These are phyloP conservation scores for Argyresthia albistria DNA, from an alignment of 2,888 invertebrate species.

Conservation along the genomic window DNA sequence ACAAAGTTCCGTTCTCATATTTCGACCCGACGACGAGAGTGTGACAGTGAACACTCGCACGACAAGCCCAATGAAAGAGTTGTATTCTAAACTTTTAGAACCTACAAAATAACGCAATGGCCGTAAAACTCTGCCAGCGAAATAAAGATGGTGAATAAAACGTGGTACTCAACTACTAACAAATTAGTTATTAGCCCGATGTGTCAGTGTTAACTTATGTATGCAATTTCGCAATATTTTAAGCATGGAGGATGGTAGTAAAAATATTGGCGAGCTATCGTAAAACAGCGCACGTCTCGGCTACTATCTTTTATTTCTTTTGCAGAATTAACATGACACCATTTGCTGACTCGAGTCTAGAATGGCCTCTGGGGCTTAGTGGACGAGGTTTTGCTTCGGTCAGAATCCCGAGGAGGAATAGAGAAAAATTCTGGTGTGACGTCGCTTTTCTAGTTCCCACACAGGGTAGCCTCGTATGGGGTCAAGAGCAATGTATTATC, in stretches of 20 bases:
- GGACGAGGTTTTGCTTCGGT: no score
- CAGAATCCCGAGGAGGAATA: no score
- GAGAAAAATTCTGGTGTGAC: no score
- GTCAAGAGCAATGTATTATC: no score
- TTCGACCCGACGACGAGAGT: no score
- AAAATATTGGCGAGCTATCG: slow-evolving; percentile 20
- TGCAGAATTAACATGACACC: background rate
- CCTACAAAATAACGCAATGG: slow-evolving; percentile 11
- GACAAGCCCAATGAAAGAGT: slow-evolving; percentile 9
- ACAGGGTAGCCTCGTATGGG: no score
- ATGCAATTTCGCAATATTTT: slow-evolving; percentile 28
- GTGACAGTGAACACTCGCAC: slow-evolving; percentile 25
- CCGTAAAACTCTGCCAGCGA: slow-evolving; percentile 10
- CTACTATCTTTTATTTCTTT: background rate
- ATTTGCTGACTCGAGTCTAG: no score
- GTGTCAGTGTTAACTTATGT: slow-evolving; percentile 20
- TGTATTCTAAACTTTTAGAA: slow-evolving; percentile 30
- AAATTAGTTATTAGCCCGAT: slow-evolving; percentile 27
- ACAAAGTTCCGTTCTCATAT: no score
- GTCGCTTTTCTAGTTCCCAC: no score
- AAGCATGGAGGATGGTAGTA: slow-evolving; percentile 22
- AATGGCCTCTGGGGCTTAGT: no score
- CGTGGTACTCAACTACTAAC: slow-evolving; percentile 13
- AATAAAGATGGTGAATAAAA: slow-evolving; percentile 18
- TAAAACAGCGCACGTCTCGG: slow-evolving; percentile 1